These are phyloP conservation scores for Pan troglodytes DNA, from an alignment of 2,113 vertebrate species.

Conservation along the genomic window NHGRI_mPanTro3-v2.1_pri NC_072409.2:61187501-61188000, in stretches of 20 bases:
- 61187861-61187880: constrained; percentile 18
- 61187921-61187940: constrained; percentile 31
- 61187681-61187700: constrained; percentile 55
- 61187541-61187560: constrained; percentile 69
- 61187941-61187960: not conserved
- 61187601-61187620: constrained; percentile 59
- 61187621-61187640: constrained; percentile 60
- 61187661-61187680: constrained; percentile 8
- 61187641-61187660: constrained; percentile 43
- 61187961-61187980: not conserved
- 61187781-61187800: constrained; percentile 20
- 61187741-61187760: constrained; percentile 35
- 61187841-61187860: not conserved
- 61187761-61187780: not conserved
- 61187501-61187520: constrained; percentile 62
- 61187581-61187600: constrained; percentile 47
- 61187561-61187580: constrained; percentile 62
- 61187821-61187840: not conserved
- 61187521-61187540: constrained; percentile 68
- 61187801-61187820: not conserved
- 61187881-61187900: not conserved
- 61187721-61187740: constrained; percentile 34
- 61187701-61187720: not conserved
- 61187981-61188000: not conserved
- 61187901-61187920: not conserved